These are phyloP conservation scores for Pseudomyrmex cubaensis DNA, from an alignment of 1,140 invertebrate species.

Conservation along the genomic window DNA sequence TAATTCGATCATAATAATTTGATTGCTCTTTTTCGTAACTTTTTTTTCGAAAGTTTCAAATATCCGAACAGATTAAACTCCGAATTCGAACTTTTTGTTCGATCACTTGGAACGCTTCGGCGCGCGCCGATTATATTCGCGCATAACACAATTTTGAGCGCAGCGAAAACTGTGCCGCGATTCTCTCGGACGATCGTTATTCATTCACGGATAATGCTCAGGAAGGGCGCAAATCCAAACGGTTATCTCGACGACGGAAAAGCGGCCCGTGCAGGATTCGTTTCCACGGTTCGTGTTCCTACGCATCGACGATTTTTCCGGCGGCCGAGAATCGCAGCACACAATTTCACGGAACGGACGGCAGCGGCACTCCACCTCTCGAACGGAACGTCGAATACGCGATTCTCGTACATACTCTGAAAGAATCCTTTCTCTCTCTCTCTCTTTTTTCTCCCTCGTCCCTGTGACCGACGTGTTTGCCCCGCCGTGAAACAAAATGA, in stretches of 20 bases:
- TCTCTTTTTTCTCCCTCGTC: no score
- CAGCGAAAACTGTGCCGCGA: constrained; percentile 24
- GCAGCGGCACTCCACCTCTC: constrained; percentile 19
- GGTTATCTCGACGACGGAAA: constrained; percentile 53
- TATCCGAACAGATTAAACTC: no score
- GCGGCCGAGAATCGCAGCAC: constrained; percentile 46
- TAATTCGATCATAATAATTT: no score
- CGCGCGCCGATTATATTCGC: background rate
- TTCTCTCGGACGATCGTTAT: constrained; percentile 25
- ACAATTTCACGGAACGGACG: constrained; percentile 57
- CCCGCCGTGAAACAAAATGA: constrained; percentile 82
- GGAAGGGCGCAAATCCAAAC: constrained; percentile 43
- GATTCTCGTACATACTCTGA: constrained; percentile 57
- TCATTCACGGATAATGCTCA: constrained; percentile 49
- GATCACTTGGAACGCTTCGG: no score
- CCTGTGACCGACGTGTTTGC: constrained; percentile 79
- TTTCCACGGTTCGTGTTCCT: constrained; percentile 49
- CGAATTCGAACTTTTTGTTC: background rate
- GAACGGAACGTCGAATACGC: constrained; percentile 31
- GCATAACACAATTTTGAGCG: background rate
- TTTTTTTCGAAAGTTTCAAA: no score
- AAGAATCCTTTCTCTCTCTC: constrained; percentile 52
- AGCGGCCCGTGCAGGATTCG: constrained; percentile 41
- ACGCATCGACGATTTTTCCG: constrained; percentile 61
- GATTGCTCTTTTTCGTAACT: no score